Evolutionary conservation across 2,888 invertebrate species (phyloP).

Genomic region (Lomographa bimaculata): DNA sequence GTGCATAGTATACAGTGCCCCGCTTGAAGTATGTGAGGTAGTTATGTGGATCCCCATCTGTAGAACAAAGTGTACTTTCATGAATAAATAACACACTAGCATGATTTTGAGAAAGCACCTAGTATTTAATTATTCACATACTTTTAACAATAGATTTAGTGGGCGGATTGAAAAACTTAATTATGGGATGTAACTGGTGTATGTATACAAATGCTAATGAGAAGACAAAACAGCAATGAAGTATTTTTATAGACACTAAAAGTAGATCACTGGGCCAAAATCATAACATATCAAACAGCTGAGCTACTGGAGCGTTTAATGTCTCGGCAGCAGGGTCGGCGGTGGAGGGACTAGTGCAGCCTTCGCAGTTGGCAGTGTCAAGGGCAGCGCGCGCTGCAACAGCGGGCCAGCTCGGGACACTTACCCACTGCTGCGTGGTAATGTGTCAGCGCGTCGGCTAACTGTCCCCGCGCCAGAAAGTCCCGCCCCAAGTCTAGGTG

Average conservation of each 20-base stretch:
- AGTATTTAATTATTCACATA: too few relatives aligned
- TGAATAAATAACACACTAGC: not conserved
- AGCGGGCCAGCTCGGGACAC: constrained; percentile 42
- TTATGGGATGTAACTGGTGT: too few relatives aligned
- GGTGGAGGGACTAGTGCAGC: too few relatives aligned
- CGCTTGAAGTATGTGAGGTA: constrained; percentile 98
- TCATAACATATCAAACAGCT: too few relatives aligned
- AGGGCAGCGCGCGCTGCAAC: constrained; percentile 16
- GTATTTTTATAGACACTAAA: too few relatives aligned
- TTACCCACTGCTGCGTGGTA: constrained; percentile 98
- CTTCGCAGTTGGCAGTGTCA: constrained; percentile 24
- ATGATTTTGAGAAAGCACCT: not conserved
- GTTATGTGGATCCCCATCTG: constrained; percentile 97
- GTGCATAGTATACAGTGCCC: constrained; percentile 97
- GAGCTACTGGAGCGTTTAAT: too few relatives aligned
- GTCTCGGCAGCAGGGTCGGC: too few relatives aligned
- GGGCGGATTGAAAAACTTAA: too few relatives aligned
- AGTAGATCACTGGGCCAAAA: constrained; percentile 1
- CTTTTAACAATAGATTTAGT: too few relatives aligned
- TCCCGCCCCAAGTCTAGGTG: constrained; percentile 97
- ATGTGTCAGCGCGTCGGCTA: constrained; percentile 97
- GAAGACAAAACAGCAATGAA: too few relatives aligned
- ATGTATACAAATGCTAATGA: too few relatives aligned
- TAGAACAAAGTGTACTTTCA: constrained; percentile 15
- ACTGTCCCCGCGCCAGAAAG: constrained; percentile 95